Base-by-base conservation (phyloP, 2,113 vertebrate genomes). In the Progne subis region DNA sequence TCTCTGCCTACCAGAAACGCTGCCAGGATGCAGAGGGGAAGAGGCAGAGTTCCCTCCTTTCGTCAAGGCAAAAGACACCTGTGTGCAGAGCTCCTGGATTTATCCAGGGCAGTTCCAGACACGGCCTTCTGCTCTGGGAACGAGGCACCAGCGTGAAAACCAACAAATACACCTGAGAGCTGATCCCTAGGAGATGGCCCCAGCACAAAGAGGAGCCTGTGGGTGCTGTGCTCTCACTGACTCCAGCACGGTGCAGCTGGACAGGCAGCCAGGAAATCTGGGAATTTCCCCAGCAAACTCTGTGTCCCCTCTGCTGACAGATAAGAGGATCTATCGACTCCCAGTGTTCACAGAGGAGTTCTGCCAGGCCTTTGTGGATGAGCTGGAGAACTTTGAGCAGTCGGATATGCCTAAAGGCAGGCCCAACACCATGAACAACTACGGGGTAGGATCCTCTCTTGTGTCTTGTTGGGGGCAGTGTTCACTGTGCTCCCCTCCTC, bases 371-470 rank as follows among this genome's bases (percentile, higher is more conserved):
- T 95, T 99, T 83, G 76, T 99, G 86, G 98, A 99, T 65, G 99
- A 99, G 96, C 97, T 99, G 93, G 99, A 99, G 91, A 97, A 99
- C 95, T 99, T 99, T 78, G 99, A 99, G 95, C 97, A 90, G 88
- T 99, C 99, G 0, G 97, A 98, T 12, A 97, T 99, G 92, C 99
- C 99, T 3, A 99, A 99, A 95, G 99, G 99, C 86, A 97, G 99
- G 82, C 99, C 99, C 64, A 99, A 99, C 98, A 99, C 98, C 63
- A 99, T 99, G 99, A 99, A 99, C 96, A 98, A 99, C 96, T 98
- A 99, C 1, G 99, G 99, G 98, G 99, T 99, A 98, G 88, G 92
- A 87, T 82, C 17, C 2, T 3, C 56, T 82, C 52, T 5, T 24
- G n/a, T n/a, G 39, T 37, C 47, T 46, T 63, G 56, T 49, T 2